Evolutionary conservation across 2,797 vertebrate species (phyloP).

Genomic region (Hydrolagus colliei): DNA sequence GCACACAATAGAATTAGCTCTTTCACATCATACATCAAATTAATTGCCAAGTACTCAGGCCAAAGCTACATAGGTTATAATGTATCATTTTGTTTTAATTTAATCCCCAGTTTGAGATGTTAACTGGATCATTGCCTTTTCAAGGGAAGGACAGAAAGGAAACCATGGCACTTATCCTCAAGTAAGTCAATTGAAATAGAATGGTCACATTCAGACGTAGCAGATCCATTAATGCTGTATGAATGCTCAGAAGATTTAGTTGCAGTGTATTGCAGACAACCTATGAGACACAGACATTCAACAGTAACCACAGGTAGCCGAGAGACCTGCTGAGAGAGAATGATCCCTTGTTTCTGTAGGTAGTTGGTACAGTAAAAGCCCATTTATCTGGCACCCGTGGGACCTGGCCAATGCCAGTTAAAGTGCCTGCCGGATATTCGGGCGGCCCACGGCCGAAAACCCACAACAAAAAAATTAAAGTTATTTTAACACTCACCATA

Average conservation of each 20-base stretch:
- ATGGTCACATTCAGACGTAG: no score
- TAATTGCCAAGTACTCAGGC: background rate
- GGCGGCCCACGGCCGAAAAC: no score
- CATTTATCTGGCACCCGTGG: no score
- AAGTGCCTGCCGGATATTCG: no score
- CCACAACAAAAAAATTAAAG: no score
- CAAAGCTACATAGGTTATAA: no score
- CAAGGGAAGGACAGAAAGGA: slow-evolving; percentile 97
- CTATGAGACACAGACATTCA: no score
- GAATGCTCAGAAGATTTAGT: background rate
- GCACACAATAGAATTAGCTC: background rate
- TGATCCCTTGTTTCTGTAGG: background rate
- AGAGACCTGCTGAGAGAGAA: background rate
- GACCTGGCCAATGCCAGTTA: no score
- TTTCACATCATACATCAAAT: background rate
- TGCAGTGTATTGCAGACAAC: background rate
- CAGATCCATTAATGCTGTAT: background rate
- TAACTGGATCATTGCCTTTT: slow-evolving; percentile 89
- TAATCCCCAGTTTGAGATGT: slow-evolving; percentile 84
- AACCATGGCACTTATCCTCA: slow-evolving; percentile 94
- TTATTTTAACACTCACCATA: no score
- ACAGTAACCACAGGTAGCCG: background rate
- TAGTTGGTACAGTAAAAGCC: no score
- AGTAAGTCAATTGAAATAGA: slow-evolving; percentile 63
- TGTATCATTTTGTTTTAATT: slow-evolving; percentile 29